A percentile compares a stretch with the other conserved stretches of the same genome.
Evolutionary conservation across 2,797 vertebrate species (phyloP).

Genomic region (Periparus ater): DNA sequence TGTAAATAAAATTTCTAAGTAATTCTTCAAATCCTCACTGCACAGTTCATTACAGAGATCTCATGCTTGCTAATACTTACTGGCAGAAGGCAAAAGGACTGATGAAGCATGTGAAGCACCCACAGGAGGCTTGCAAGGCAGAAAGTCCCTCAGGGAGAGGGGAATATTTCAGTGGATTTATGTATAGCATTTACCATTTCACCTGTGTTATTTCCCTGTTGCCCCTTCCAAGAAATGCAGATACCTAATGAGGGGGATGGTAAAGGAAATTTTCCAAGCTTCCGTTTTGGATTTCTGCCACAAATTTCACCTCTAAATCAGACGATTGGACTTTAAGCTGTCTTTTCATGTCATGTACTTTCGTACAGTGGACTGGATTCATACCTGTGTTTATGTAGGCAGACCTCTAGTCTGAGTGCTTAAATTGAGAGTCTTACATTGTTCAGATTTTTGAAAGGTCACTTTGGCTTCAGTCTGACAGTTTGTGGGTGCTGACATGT

Average conservation of each 20-base stretch:
- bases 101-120: not conserved
- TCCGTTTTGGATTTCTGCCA: not conserved
- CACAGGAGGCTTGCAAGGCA: not conserved
- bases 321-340: not conserved
- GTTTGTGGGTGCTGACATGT: not conserved
- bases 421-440: not conserved
- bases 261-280: not conserved
- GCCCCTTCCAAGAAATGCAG: not conserved
- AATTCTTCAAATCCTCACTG: not conserved
- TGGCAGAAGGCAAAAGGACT: not conserved
- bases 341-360: not conserved
- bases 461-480: not conserved
- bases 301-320: not conserved
- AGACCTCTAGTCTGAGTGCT: not conserved
- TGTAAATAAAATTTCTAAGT: not conserved
- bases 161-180: not conserved
- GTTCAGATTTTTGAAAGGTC: not conserved
- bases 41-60: not conserved
- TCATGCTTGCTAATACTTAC: not conserved
- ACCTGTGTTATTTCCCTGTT: not conserved
- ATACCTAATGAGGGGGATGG: not conserved
- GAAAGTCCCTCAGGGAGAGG: not conserved
- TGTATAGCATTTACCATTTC: not conserved
- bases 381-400: not conserved
- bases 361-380: not conserved